These are phyloP conservation scores for Ommatoiulus sabulosus DNA, from an alignment of 2,888 invertebrate genomes.

Conservation along the genomic window DNA sequence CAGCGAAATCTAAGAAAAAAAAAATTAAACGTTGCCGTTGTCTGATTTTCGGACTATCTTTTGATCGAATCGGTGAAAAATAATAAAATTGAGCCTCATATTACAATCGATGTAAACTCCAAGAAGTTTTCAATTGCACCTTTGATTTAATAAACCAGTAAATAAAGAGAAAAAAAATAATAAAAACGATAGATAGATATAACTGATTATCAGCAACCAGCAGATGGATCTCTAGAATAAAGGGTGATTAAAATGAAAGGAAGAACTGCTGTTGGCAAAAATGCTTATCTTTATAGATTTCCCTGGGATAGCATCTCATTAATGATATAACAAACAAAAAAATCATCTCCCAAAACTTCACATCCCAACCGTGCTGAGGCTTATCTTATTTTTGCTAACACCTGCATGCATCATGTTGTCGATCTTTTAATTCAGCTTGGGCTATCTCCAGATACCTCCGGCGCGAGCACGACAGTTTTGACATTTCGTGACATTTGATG, in stretches of 20 bases:
- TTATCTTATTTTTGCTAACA: slow-evolving; percentile 45
- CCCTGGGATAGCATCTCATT: slow-evolving; percentile 36
- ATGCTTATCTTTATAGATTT: slow-evolving; percentile 50
- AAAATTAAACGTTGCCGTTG: neutral
- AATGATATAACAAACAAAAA: slow-evolving; percentile 22
- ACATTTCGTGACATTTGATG: slow-evolving; percentile 48
- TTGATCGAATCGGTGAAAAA: slow-evolving; percentile 4
- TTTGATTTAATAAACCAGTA: neutral
- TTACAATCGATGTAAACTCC: neutral
- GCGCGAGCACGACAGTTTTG: slow-evolving; percentile 28
- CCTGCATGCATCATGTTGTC: slow-evolving; percentile 47
- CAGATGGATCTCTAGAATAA: slow-evolving; percentile 51
- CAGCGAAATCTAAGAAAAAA: neutral
- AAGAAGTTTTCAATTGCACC: neutral
- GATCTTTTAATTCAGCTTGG: slow-evolving; percentile 48
- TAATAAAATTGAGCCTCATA: neutral
- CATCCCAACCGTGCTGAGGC: slow-evolving; percentile 9
- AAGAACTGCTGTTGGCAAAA: slow-evolving; percentile 50
- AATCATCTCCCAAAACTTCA: slow-evolving; percentile 50
- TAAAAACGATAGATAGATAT: slow-evolving; percentile 8
- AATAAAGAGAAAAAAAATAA: slow-evolving; percentile 5
- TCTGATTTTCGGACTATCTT: slow-evolving; percentile 10
- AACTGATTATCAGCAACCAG: slow-evolving; percentile 37
- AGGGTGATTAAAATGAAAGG: slow-evolving; percentile 52
- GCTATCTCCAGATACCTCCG: slow-evolving; percentile 12